Evolutionary conservation across 37 sponge, comb jelly and placozoan species (phyloP).

Genomic region (Hormiphora californensis): DNA sequence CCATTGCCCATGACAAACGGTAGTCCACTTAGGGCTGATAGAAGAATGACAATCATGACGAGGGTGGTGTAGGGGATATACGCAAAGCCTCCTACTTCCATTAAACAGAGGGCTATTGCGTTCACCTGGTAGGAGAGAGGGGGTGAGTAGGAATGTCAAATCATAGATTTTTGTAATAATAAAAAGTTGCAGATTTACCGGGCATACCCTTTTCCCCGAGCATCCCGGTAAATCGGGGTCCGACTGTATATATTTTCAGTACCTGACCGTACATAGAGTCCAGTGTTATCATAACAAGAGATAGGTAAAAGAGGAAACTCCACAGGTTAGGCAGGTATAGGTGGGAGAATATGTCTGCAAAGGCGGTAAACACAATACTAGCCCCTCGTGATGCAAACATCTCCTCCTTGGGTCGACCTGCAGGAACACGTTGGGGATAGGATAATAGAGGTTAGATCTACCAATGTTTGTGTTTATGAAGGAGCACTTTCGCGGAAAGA

Average conservation of each 20-base stretch:
- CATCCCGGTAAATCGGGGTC: too few relatives aligned
- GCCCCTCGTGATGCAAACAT: background rate
- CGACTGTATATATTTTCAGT: too few relatives aligned
- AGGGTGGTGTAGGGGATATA: background rate
- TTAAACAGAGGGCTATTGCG: background rate
- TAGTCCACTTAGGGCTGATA: background rate
- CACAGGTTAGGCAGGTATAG: background rate
- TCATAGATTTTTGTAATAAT: too few relatives aligned
- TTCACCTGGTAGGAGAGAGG: background rate
- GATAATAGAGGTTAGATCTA: too few relatives aligned
- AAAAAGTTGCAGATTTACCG: too few relatives aligned
- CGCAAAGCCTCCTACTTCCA: background rate
- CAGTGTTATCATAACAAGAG: background rate
- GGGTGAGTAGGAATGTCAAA: too few relatives aligned
- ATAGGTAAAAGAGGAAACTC: background rate
- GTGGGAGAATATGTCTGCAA: background rate
- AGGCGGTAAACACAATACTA: background rate
- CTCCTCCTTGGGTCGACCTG: too few relatives aligned
- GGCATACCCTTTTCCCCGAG: too few relatives aligned
- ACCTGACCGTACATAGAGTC: conserved; percentile 25
- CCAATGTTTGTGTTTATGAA: too few relatives aligned
- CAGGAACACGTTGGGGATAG: too few relatives aligned
- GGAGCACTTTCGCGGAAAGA: too few relatives aligned
- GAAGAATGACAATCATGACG: background rate
- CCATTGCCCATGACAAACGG: background rate